Conservation (phyloP, 2,113 vertebrate species). For the Corydoras maculifer region DNA sequence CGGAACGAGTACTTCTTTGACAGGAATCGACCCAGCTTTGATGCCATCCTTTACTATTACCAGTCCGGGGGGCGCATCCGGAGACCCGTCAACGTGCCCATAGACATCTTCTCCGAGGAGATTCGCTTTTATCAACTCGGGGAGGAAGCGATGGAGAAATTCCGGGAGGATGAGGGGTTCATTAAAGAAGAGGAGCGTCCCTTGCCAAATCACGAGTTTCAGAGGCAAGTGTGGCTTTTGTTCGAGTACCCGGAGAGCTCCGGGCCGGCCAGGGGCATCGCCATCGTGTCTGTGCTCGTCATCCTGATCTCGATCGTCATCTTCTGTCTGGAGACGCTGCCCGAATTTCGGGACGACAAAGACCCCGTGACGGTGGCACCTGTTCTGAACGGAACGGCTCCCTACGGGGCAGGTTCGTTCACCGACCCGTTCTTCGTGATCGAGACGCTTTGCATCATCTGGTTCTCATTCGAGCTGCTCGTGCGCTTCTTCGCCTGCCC, state of each 20-base stretch:
- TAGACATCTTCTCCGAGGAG: constrained; percentile 97
- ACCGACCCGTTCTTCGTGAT: constrained; percentile 95
- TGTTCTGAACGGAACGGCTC: constrained; percentile 60
- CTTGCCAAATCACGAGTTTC: constrained; percentile 83
- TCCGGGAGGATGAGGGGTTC: constrained; percentile 96
- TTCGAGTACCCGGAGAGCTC: constrained; percentile 97
- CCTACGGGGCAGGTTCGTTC: constrained; percentile 62
- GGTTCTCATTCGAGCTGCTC: constrained; percentile 96
- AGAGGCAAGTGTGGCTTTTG: constrained; percentile 95
- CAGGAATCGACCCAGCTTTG: constrained; percentile 94
- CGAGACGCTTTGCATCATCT: constrained; percentile 96
- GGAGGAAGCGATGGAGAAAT: constrained; percentile 96
- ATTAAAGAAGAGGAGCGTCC: constrained; percentile 93
- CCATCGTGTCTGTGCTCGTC: constrained; percentile 93
- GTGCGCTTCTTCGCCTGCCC: constrained; percentile 93
- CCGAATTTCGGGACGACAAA: constrained; percentile 89
- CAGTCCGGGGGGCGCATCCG: constrained; percentile 94
- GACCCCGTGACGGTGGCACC: constrained; percentile 61
- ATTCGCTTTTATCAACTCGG: constrained; percentile 96
- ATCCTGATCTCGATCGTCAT: constrained; percentile 97
- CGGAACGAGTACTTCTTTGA: constrained; percentile 98
- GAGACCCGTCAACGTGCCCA: constrained; percentile 92
- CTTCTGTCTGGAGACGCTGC: constrained; percentile 95
- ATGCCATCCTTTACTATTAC: constrained; percentile 97
- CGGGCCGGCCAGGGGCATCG: constrained; percentile 88